A percentile compares a stretch with the other conserved stretches of the same genome.
These are phyloP conservation scores for Menidia menidia DNA, from an alignment of 2,797 vertebrate genomes.

Conservation along the genomic window DNA sequence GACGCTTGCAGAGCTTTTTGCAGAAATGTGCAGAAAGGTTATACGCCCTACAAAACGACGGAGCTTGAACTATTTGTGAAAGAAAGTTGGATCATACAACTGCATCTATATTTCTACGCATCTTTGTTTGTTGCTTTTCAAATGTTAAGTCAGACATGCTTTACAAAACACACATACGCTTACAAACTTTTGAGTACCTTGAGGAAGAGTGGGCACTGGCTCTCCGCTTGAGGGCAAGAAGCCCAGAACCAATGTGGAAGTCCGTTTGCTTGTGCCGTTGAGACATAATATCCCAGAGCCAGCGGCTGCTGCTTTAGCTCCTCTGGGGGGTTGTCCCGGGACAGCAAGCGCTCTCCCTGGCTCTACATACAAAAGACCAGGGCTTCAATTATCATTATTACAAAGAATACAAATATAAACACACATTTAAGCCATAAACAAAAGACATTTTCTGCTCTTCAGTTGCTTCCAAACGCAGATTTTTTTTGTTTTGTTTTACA, in stretches of 20 bases:
- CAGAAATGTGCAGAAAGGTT: not conserved
- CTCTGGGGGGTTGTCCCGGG: conserved; percentile 92
- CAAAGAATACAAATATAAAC: not conserved
- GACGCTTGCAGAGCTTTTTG: not conserved
- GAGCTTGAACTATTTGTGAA: conserved; percentile 5
- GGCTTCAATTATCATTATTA: conserved; percentile 24
- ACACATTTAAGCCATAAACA: not conserved
- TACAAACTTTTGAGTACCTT: conserved; percentile 83
- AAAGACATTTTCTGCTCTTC: not conserved
- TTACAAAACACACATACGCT: not conserved
- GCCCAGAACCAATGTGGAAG: conserved; percentile 99
- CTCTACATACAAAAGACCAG: conserved; percentile 77
- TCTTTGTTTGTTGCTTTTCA: not conserved
- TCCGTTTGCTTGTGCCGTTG: conserved; percentile 94
- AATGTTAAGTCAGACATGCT: not conserved
- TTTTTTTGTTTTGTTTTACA: not conserved
- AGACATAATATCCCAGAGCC: conserved; percentile 96
- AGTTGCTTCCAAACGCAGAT: not conserved
- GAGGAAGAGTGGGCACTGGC: conserved; percentile 96
- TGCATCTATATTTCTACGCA: not conserved
- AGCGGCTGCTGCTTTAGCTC: conserved; percentile 98
- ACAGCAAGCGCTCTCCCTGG: conserved; percentile 95
- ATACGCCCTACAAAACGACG: conserved; percentile 1
- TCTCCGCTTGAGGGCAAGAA: conserved; percentile 95
- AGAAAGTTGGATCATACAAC: not conserved